Conservation (phyloP, 2,113 vertebrate genomes). For the Noturus placidus region DNA sequence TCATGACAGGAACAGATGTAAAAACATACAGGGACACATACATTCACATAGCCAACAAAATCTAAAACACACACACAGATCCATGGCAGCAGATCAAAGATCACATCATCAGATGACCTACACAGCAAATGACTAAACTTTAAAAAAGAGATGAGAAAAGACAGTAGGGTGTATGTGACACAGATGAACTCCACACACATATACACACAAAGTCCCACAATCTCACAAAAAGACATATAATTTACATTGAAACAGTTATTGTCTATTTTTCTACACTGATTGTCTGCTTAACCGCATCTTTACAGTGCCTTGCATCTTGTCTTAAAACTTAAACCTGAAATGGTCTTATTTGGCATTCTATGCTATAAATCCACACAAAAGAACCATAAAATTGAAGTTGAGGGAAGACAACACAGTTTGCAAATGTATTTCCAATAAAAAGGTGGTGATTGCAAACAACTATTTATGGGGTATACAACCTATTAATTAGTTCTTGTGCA, state of each 20-base stretch:
- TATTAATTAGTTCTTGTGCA: background rate
- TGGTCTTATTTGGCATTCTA: background rate
- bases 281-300: background rate
- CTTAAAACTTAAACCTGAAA: background rate
- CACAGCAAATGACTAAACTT: conserved; percentile 25
- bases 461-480: background rate
- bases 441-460: background rate
- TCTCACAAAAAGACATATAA: conserved; percentile 11
- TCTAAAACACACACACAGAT: conserved; percentile 25
- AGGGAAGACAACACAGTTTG: background rate
- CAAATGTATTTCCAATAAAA: background rate
- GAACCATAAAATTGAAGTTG: no score
- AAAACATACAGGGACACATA: conserved; percentile 48
- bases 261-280: background rate
- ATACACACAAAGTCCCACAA: background rate
- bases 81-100: conserved; percentile 31
- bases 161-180: background rate
- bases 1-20: conserved; percentile 53
- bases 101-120: conserved; percentile 47
- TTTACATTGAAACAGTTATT: background rate
- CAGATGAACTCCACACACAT: background rate
- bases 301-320: background rate
- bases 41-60: conserved; percentile 25
- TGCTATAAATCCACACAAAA: background rate
- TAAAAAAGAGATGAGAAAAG: conserved; percentile 6